Evolutionary conservation across 35 echinoderm and acorn worm genomes (phyloP).

Genomic region (Apostichopus japonicus): DNA sequence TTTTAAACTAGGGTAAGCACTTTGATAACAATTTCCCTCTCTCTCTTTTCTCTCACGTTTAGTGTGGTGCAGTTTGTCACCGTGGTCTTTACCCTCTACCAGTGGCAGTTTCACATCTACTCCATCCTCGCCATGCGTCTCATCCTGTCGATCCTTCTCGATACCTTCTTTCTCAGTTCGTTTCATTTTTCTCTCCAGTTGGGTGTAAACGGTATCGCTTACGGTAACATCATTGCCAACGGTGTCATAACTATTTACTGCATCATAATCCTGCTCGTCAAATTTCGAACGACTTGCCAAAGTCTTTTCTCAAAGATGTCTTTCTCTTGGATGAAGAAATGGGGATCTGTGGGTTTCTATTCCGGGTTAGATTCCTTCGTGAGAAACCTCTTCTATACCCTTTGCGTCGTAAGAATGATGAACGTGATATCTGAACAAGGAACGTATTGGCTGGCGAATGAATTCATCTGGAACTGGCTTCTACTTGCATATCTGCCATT

Average conservation of each 20-base stretch:
- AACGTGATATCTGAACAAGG: conserved; percentile 27
- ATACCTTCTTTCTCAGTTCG: conserved; percentile 21
- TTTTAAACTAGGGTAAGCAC: too few relatives aligned
- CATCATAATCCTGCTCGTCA: neutral
- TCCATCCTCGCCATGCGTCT: conserved; percentile 17
- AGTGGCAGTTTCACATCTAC: conserved; percentile 37
- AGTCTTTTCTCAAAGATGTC: conserved; percentile 12
- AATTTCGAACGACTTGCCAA: neutral
- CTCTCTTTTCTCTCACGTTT: neutral
- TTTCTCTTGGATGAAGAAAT: conserved; percentile 29
- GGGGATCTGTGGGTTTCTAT: conserved; percentile 37
- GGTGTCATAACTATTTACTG: neutral
- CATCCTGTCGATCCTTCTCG: neutral
- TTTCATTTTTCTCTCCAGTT: conserved; percentile 35
- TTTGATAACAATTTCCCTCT: neutral
- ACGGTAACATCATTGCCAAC: conserved; percentile 37
- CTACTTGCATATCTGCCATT: conserved; percentile 1
- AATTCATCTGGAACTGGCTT: conserved; percentile 53
- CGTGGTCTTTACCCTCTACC: conserved; percentile 42
- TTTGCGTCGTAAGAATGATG: conserved; percentile 50
- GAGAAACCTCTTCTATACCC: conserved; percentile 33
- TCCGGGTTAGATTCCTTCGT: conserved; percentile 46
- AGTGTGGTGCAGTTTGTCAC: conserved; percentile 27
- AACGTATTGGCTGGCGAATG: conserved; percentile 32
- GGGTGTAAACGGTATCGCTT: conserved; percentile 52